These are phyloP conservation scores for Armadillidium nasatum DNA, from an alignment of 1,140 invertebrate species.

Conservation along the genomic window DNA sequence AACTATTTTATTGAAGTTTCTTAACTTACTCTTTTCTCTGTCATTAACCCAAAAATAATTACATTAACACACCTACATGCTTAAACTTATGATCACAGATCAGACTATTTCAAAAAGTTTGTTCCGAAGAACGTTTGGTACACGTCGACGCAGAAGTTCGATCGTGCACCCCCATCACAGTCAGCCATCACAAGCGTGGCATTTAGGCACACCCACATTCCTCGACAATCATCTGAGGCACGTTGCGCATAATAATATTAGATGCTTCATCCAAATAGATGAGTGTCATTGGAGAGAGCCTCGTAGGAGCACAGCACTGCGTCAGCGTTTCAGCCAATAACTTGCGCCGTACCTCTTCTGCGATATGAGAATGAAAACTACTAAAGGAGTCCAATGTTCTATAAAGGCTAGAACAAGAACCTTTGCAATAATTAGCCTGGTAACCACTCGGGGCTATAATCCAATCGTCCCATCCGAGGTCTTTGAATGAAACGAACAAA, in stretches of 20 bases:
- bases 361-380: slow-evolving; percentile 82
- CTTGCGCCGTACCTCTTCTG: slow-evolving; percentile 78
- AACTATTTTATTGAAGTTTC: background rate
- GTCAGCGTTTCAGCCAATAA: slow-evolving; percentile 61
- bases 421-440: slow-evolving; percentile 89
- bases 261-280: slow-evolving; percentile 87
- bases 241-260: slow-evolving; percentile 86
- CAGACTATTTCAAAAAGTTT: slow-evolving; percentile 44
- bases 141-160: slow-evolving; percentile 14
- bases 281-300: slow-evolving; percentile 84
- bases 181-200: slow-evolving; percentile 37
- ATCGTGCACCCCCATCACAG: slow-evolving; percentile 37
- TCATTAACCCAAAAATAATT: background rate
- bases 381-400: slow-evolving; percentile 76
- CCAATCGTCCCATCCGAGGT: slow-evolving; percentile 91
- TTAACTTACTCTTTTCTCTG: too few species aligned
- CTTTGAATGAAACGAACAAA: slow-evolving; percentile 83
- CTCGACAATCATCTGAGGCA: slow-evolving; percentile 94
- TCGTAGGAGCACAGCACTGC: slow-evolving; percentile 88
- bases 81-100: slow-evolving; percentile 46
- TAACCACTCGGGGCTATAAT: slow-evolving; percentile 81
- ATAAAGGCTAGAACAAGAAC: slow-evolving; percentile 63
- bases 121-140: slow-evolving; percentile 35
- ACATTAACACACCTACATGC: slow-evolving; percentile 17
- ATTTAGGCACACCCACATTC: slow-evolving; percentile 73